These are phyloP conservation scores for Agrochola macilenta DNA, from an alignment of 2,888 invertebrate species.

Conservation along the genomic window DNA sequence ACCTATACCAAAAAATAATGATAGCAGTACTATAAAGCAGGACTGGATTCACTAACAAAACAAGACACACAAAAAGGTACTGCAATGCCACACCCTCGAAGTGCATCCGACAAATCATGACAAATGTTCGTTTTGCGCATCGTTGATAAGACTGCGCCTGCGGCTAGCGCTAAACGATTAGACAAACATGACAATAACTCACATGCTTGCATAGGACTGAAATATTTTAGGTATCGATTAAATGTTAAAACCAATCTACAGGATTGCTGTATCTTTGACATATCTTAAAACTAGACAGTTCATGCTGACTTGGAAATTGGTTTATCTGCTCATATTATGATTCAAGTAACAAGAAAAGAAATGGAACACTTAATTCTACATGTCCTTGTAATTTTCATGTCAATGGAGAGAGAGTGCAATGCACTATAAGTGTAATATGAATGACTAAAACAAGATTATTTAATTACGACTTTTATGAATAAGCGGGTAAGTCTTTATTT, in stretches of 20 bases:
- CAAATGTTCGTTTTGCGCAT: constrained; percentile 30
- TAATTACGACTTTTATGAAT: constrained; percentile 24
- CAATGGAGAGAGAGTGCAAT: constrained; percentile 13
- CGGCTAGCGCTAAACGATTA: constrained; percentile 18
- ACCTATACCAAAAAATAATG: not conserved
- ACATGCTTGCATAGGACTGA: not conserved
- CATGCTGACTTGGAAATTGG: not conserved
- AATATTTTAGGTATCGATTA: not conserved
- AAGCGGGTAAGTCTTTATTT: constrained; percentile 15
- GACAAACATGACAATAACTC: constrained; percentile 11
- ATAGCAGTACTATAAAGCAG: no score
- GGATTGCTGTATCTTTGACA: not conserved
- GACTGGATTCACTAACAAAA: not conserved
- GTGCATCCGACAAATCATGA: constrained; percentile 19
- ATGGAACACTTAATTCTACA: no score
- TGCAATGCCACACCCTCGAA: constrained; percentile 19
- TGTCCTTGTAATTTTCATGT: constrained; percentile 7
- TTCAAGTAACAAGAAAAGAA: no score
- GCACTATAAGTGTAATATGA: constrained; percentile 17
- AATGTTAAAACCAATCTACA: not conserved
- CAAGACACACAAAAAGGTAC: not conserved
- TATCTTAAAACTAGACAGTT: not conserved
- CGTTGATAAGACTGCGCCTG: constrained; percentile 12
- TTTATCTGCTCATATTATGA: not conserved
- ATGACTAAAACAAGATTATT: constrained; percentile 16